These are phyloP conservation scores for Narcine bancroftii DNA, from an alignment of 2,113 vertebrate genomes.

Conservation along the genomic window DNA sequence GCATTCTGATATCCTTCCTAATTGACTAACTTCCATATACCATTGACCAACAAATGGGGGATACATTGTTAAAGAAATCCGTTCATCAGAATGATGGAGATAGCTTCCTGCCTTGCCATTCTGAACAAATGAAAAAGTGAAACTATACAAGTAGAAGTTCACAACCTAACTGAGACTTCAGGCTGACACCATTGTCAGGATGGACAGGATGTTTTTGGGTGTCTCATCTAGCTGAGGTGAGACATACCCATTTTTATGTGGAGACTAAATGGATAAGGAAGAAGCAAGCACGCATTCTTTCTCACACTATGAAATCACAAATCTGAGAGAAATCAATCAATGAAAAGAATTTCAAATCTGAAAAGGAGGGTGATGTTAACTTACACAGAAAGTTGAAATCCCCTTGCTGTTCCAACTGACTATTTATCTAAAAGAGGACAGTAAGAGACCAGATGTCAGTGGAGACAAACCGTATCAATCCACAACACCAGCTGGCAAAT, in stretches of 20 bases:
- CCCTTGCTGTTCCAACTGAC: not conserved
- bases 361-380: not conserved
- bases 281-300: not conserved
- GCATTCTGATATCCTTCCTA: too few relatives aligned
- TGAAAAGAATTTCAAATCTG: not conserved
- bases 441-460: not conserved
- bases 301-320: too few relatives aligned
- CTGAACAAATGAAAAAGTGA: slow-evolving; percentile 1
- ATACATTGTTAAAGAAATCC: not conserved
- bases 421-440: not conserved
- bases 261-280: not conserved
- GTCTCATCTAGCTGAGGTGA: too few relatives aligned
- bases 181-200: not conserved
- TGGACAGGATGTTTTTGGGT: not conserved
- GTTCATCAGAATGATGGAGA: not conserved
- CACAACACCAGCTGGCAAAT: not conserved
- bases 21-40: not conserved
- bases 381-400: slow-evolving; percentile 8
- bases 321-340: not conserved
- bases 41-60: not conserved
- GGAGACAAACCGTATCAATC: not conserved
- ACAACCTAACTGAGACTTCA: not conserved
- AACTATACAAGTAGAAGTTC: not conserved
- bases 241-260: not conserved
- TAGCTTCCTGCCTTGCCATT: not conserved